A percentile compares a stretch with the other conserved stretches of the same genome.
These are phyloP conservation scores for Bombus soroeensis DNA, from an alignment of 1,140 invertebrate species.

Conservation along the genomic window DNA sequence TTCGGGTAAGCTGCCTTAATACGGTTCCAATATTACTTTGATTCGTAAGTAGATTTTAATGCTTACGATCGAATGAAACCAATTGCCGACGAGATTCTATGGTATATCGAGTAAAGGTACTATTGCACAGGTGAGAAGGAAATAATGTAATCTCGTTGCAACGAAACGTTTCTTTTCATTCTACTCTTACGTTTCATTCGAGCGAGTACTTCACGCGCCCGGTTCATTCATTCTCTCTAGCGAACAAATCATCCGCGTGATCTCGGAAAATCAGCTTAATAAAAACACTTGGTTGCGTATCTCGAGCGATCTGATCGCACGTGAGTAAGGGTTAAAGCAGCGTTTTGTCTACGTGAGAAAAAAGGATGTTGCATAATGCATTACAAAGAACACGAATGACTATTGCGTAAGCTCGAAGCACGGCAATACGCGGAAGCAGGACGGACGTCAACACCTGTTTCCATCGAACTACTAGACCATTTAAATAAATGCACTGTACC, in stretches of 20 bases:
- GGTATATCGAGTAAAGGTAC: no score
- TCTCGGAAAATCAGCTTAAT: neutral
- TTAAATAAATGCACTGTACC: neutral
- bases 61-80: no score
- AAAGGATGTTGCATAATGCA: conserved; percentile 55
- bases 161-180: neutral
- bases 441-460: conserved; percentile 24
- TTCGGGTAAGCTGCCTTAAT: conserved; percentile 85
- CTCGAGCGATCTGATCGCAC: conserved; percentile 4
- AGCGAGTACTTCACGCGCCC: neutral
- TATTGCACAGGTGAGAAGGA: neutral
- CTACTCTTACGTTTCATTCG: neutral
- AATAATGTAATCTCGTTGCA: neutral
- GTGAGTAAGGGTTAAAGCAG: conserved; percentile 35
- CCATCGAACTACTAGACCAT: neutral
- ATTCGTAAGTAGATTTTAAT: no score
- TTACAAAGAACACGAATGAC: conserved; percentile 20
- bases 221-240: neutral
- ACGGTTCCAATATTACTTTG: no score
- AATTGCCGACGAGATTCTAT: no score
- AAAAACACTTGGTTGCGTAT: neutral
- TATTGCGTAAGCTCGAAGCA: conserved; percentile 33
- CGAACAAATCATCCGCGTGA: neutral
- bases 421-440: conserved; percentile 28
- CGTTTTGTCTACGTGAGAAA: conserved; percentile 50